A percentile compares a stretch with the other conserved stretches of the same genome.
Evolutionary conservation across 2,797 vertebrate species (phyloP).

Genomic region (Tympanoctomys barrerae): DNA sequence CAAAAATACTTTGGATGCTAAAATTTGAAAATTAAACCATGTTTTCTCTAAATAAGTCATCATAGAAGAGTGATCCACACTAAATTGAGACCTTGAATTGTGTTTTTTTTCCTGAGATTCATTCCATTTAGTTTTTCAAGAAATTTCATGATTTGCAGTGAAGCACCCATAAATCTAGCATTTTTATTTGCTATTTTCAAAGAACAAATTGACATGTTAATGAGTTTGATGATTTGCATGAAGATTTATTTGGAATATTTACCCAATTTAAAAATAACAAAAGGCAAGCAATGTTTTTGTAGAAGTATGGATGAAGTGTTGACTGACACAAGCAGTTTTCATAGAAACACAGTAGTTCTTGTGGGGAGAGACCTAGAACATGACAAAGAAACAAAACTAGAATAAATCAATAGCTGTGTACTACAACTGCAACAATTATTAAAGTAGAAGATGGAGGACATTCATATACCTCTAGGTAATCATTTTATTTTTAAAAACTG

Average conservation of each 20-base stretch:
- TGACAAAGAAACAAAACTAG: background rate
- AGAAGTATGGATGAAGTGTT: background rate
- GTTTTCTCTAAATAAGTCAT: conserved; percentile 16
- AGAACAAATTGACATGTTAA: conserved; percentile 30
- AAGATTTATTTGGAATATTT: background rate
- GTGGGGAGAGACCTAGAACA: background rate
- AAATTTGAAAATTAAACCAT: background rate
- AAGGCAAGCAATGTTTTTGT: background rate
- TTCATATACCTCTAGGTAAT: background rate
- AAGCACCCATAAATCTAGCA: background rate
- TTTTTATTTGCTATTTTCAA: conserved; percentile 51
- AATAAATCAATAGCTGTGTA: background rate
- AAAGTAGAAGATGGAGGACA: background rate
- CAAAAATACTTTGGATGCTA: background rate
- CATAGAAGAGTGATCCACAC: background rate
- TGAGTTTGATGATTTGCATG: background rate
- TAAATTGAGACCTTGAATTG: background rate
- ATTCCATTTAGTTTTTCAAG: background rate
- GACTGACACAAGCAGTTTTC: background rate
- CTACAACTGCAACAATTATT: background rate
- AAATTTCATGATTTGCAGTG: background rate
- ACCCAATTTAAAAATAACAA: background rate
- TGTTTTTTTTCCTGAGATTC: conserved; percentile 25
- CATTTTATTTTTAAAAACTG: background rate
- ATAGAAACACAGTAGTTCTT: background rate